phyloP scores from a whole-genome alignment of 2,113 vertebrate species.

The Pristiophorus japonicus region DNA sequence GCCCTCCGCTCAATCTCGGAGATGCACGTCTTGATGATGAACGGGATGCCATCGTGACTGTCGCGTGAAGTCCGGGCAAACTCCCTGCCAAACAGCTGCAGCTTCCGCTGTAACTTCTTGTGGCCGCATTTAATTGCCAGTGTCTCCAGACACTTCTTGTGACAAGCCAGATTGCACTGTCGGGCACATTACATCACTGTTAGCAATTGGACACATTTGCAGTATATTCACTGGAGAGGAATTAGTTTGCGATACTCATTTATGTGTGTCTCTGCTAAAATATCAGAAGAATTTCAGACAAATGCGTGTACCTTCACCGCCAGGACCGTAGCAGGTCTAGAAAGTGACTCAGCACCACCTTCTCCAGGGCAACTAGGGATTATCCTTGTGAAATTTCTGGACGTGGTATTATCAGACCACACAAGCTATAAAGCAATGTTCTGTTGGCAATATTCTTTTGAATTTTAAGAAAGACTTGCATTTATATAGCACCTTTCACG shows the following conservation, averaged over 20 bases:
- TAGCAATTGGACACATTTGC: neutral
- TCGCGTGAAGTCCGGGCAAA: constrained; percentile 60
- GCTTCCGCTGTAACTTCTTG: constrained; percentile 87
- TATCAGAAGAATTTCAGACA: neutral
- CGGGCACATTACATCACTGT: neutral
- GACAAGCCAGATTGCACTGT: constrained; percentile 88
- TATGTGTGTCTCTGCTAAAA: neutral
- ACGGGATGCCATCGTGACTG: constrained; percentile 73
- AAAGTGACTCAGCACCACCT: too few species aligned
- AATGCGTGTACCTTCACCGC: neutral
- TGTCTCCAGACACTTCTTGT: constrained; percentile 93
- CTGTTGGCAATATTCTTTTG: neutral
- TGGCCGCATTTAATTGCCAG: constrained; percentile 92
- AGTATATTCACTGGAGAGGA: neutral
- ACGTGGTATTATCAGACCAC: neutral
- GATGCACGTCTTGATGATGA: constrained; percentile 84
- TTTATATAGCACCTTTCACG: too few species aligned
- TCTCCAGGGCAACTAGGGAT: too few species aligned
- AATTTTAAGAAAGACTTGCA: too few species aligned
- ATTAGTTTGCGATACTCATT: neutral
- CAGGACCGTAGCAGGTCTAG: too few species aligned
- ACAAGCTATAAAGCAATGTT: neutral
- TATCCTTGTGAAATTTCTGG: neutral
- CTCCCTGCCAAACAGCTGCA: constrained; percentile 85
- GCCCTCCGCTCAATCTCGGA: constrained; percentile 82